Percentiles rank a stretch among this genome's conserved stretches.
These are phyloP conservation scores for Tinea semifulvella DNA, from an alignment of 2,888 invertebrate genomes.

Conservation along the genomic window DNA sequence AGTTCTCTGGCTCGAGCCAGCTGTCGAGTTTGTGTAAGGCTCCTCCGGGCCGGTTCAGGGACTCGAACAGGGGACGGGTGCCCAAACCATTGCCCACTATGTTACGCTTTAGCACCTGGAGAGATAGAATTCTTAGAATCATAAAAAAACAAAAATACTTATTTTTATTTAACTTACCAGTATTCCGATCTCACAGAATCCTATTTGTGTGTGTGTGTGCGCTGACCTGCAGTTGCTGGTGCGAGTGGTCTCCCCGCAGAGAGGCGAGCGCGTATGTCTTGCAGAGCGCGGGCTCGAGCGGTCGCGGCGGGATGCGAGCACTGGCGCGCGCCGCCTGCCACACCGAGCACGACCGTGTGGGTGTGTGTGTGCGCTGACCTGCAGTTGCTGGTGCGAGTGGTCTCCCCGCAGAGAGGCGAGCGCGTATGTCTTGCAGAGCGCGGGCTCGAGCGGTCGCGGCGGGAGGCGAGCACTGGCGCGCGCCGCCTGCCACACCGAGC, in stretches of 20 bases:
- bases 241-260: constrained; percentile 42
- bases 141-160: no score
- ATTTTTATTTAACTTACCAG: no score
- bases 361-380: constrained; percentile 48
- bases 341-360: constrained; percentile 54
- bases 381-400: constrained; percentile 42
- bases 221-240: constrained; percentile 48
- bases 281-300: constrained; percentile 25
- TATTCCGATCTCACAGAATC: no score
- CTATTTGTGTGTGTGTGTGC: no score
- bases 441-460: constrained; percentile 23
- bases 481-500: constrained; percentile 56
- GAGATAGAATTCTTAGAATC: no score
- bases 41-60: constrained; percentile 37
- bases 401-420: constrained; percentile 45
- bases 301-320: background rate
- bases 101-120: constrained; percentile 45
- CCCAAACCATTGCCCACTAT: constrained; percentile 45
- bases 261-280: constrained; percentile 53
- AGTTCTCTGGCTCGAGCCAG: constrained; percentile 56
- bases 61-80: constrained; percentile 50
- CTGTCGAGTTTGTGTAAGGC: constrained; percentile 43
- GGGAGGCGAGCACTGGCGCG: constrained; percentile 19
- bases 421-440: constrained; percentile 46
- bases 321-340: constrained; percentile 49